Conservation (phyloP, 2,888 invertebrate species). For the Polyommatus iphigenia region DNA sequence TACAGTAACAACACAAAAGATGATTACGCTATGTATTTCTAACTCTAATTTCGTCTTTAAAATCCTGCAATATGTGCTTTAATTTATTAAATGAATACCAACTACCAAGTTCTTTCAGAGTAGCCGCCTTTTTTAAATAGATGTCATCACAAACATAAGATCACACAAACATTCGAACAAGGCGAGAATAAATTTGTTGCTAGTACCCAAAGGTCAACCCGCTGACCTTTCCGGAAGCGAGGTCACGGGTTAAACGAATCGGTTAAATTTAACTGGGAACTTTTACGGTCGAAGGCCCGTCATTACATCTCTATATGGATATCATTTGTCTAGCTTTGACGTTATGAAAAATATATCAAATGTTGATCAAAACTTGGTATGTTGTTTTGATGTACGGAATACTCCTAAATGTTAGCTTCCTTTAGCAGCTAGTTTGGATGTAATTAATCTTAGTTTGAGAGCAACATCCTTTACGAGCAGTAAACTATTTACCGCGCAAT, state of each 20-base stretch:
- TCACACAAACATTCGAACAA: constrained; percentile 45
- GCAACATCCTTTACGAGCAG: not conserved
- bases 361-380: not conserved
- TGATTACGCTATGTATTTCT: too few species aligned
- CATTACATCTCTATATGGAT: constrained; percentile 20
- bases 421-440: not conserved
- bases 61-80: too few species aligned
- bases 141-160: constrained; percentile 56
- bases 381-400: not conserved
- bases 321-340: constrained; percentile 8
- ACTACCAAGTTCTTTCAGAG: constrained; percentile 41
- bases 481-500: too few species aligned
- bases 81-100: too few species aligned
- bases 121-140: constrained; percentile 46
- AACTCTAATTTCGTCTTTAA: too few species aligned
- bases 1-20: too few species aligned
- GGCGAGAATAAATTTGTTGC: constrained; percentile 53
- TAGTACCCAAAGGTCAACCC: constrained; percentile 55
- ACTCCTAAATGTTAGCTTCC: not conserved
- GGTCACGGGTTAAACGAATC: constrained; percentile 47
- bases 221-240: constrained; percentile 69
- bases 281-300: constrained; percentile 30
- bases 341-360: constrained; percentile 25
- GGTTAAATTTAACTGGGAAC: constrained; percentile 28
- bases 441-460: not conserved